Evolutionary conservation across 2,113 vertebrate genomes (phyloP), one percentile per base, ranked within the genome.

Genomic region (Festucalex cinctus): DNA sequence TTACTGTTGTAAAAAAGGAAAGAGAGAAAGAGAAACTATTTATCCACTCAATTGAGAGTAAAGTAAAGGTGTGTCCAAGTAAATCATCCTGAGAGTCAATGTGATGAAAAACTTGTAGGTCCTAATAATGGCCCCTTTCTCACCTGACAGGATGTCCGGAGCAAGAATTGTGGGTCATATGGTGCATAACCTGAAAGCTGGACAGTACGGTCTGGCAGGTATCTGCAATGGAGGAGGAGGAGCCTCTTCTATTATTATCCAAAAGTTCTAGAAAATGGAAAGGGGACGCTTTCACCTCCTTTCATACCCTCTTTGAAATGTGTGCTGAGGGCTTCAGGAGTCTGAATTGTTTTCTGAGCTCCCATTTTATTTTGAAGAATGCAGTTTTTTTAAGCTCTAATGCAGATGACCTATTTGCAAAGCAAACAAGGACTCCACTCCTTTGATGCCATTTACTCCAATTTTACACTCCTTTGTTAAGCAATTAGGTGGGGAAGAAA

Each of bases 181-280:
- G 95, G 92, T 82, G 22, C 93, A 99, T 22, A 90, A 91, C 1
- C 74, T 99, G 88, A 93, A 95, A 79, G 78, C 91, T 20, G 95
- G 95, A 61, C 92, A 98, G n/a, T 97, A 94, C 0, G 97, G 97
- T 10, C 89, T 99, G 37, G 97, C 96, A 35, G 91, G 94, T 26
- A 99, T 99, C 82, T 99, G 97, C 88, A 99, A 99, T 0, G 97
- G 97, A 73, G 97, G 97, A 0, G 97, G 97, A 0, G 97, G 96
- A 0, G 96, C 97, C 24, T 99, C 97, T 35, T 91, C 95, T 1
- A 86, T 99, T 46, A 36, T 99, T 24, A 95, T 99, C 75, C 92
- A 99, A 88, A 97, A 94, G 26, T 44, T 86, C 44, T 94, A 90
- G 77, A 36, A 57, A 58, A 13, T 51, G 9, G 5, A n/a, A n/a